These are phyloP conservation scores for Indri indri DNA, from an alignment of 2,113 vertebrate species.

Conservation along the genomic window DNA sequence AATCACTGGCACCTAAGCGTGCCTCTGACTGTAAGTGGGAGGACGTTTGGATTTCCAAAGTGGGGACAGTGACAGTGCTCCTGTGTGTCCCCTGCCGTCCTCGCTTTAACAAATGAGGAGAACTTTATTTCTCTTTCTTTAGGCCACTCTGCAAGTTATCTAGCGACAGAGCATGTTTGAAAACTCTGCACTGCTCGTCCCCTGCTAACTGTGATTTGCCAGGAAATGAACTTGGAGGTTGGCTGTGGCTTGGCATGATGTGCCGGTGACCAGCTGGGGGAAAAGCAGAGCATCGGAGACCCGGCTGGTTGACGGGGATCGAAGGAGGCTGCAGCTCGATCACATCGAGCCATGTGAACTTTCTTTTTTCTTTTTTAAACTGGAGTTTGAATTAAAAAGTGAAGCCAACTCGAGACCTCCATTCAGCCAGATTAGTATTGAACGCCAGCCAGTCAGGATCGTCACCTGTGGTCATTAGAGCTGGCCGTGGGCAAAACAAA, in stretches of 20 bases:
- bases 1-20: not conserved
- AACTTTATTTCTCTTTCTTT: not conserved
- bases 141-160: not conserved
- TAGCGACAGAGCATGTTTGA: not conserved
- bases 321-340: not conserved
- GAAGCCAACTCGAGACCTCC: not conserved
- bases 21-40: not conserved
- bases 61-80: not conserved
- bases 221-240: not conserved
- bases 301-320: not conserved
- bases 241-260: not conserved
- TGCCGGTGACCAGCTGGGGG: not conserved
- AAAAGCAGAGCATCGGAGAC: slow-evolving; percentile 6
- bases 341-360: not conserved
- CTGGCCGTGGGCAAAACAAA: not conserved
- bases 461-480: not conserved
- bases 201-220: accelerated
- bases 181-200: accelerated
- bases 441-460: not conserved
- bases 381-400: slow-evolving; percentile 3
- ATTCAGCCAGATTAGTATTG: slow-evolving; percentile 40
- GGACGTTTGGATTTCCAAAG: not conserved
- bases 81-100: too few species aligned
- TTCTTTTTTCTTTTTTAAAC: not conserved
- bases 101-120: not conserved